Percentiles rank a stretch among this genome's conserved stretches.
Conservation (phyloP, 2,888 invertebrate genomes). For the Clanis bilineata region DNA sequence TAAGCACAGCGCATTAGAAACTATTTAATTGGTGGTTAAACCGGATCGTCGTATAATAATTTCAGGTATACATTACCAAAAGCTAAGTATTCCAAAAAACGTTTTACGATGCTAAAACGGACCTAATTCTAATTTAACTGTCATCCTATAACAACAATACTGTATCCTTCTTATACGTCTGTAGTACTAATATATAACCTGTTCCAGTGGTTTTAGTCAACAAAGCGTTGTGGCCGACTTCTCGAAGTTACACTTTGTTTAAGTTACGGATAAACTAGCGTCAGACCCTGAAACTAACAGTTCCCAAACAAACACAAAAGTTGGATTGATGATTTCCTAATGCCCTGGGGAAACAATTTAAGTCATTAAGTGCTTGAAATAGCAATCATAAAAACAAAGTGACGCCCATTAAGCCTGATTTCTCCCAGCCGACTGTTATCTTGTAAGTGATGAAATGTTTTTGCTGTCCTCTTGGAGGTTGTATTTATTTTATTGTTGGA, state of each 20-base stretch:
- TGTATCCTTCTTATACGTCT: too few species aligned
- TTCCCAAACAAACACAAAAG: background rate
- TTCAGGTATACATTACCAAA: too few species aligned
- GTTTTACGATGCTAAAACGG: too few species aligned
- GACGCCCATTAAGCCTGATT: background rate
- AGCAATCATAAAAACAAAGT: background rate
- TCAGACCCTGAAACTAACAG: background rate
- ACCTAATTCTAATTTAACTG: background rate
- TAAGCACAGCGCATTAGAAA: too few species aligned
- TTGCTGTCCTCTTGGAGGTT: background rate
- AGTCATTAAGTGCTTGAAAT: background rate
- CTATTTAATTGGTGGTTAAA: too few species aligned
- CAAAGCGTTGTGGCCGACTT: background rate
- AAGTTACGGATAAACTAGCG: background rate
- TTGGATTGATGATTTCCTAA: background rate
- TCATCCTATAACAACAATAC: background rate
- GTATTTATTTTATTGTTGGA: background rate
- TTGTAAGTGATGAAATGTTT: conserved; percentile 2
- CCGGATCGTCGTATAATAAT: too few species aligned
- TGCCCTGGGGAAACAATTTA: background rate
- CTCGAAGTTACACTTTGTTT: background rate
- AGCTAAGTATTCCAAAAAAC: too few species aligned
- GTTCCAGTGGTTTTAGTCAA: background rate
- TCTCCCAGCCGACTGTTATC: background rate
- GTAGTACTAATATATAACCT: background rate